phyloP scores from a whole-genome alignment of 92 coral and sea anemone species.

The Nematostella vectensis region DNA sequence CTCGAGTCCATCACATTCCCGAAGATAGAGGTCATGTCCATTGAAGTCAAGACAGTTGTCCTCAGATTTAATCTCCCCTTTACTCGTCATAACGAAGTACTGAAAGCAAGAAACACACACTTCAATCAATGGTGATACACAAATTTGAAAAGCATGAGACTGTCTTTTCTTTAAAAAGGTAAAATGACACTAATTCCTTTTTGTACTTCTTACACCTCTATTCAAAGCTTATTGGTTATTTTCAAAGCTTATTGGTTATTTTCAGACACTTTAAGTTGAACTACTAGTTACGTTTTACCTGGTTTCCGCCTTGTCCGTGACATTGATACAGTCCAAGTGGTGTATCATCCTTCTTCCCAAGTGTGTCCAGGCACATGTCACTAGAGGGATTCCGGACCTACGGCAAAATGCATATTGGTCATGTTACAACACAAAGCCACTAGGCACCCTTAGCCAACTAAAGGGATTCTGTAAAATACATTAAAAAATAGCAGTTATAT shows the following conservation, averaged over 20 bases:
- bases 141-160: too few relatives aligned
- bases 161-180: neutral
- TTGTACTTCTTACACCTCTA: too few relatives aligned
- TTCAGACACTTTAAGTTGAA: too few relatives aligned
- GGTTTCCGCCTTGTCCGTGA: slow-evolving; percentile 99
- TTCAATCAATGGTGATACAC: too few relatives aligned
- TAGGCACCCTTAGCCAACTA: too few relatives aligned
- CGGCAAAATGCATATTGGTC: too few relatives aligned
- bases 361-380: slow-evolving; percentile 90
- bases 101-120: slow-evolving; percentile 26
- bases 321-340: slow-evolving; percentile 87
- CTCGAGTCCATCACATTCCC: slow-evolving; percentile 88
- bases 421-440: too few relatives aligned
- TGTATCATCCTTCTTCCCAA: slow-evolving; percentile 90
- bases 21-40: slow-evolving; percentile 71
- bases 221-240: too few relatives aligned
- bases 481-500: too few relatives aligned
- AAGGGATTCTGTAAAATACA: too few relatives aligned
- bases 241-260: too few relatives aligned
- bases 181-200: neutral
- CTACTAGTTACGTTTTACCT: too few relatives aligned
- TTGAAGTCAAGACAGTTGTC: slow-evolving; percentile 94
- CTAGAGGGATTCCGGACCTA: slow-evolving; percentile 87
- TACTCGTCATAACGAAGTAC: slow-evolving; percentile 90
- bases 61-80: slow-evolving; percentile 93